These are phyloP conservation scores for Drosophila kuntzei DNA, from an alignment of 2,888 invertebrate genomes.

Conservation along the genomic window DNA sequence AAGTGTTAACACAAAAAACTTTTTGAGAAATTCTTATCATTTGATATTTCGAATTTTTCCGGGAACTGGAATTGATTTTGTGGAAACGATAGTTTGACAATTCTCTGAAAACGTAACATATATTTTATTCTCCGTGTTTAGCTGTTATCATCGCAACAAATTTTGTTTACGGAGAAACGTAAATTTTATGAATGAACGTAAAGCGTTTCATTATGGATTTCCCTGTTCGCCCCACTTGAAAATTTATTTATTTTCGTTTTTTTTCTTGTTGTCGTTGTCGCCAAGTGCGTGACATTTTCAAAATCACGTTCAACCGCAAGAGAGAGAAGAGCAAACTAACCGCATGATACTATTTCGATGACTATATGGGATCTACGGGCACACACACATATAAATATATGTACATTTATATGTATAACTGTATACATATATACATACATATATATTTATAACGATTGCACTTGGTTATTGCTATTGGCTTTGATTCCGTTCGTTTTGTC, in stretches of 20 bases:
- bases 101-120: neutral
- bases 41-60: neutral
- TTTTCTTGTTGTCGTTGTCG: constrained; percentile 19
- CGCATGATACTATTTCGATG: constrained; percentile 52
- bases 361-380: constrained; percentile 38
- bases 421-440: constrained; percentile 21
- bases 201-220: constrained; percentile 45
- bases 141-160: neutral
- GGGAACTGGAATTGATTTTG: neutral
- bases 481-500: constrained; percentile 21
- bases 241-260: constrained; percentile 35
- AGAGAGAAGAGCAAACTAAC: constrained; percentile 47
- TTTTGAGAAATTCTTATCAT: neutral
- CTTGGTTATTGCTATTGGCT: constrained; percentile 42
- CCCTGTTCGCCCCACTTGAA: constrained; percentile 8
- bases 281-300: constrained; percentile 80
- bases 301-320: constrained; percentile 80
- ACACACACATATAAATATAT: constrained; percentile 11
- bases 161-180: constrained; percentile 12
- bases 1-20: neutral
- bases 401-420: constrained; percentile 1
- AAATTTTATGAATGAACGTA: constrained; percentile 67
- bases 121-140: neutral
- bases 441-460: constrained; percentile 59
- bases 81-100: neutral